These are phyloP conservation scores for Steatornis caripensis DNA, from an alignment of 2,113 vertebrate genomes.

Conservation along the genomic window DNA sequence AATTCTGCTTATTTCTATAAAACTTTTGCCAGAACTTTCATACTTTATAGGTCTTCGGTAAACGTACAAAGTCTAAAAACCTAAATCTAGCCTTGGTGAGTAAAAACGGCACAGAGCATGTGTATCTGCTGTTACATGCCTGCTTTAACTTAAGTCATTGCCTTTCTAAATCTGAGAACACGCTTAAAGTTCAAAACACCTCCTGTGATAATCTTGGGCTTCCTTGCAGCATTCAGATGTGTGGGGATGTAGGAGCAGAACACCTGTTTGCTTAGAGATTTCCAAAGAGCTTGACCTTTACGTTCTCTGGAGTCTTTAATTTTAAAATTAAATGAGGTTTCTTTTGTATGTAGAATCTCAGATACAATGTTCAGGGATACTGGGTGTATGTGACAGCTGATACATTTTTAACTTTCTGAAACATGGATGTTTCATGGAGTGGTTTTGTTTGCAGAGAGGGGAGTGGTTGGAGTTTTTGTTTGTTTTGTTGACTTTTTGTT, in stretches of 20 bases:
- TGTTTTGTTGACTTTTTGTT: background rate
- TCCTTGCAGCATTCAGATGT: background rate
- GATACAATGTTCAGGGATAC: background rate
- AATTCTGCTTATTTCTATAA: background rate
- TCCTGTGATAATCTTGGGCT: background rate
- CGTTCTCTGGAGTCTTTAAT: background rate
- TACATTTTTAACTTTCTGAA: background rate
- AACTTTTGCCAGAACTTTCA: background rate
- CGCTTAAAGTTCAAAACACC: background rate
- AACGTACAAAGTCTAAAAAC: background rate
- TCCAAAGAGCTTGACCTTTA: background rate
- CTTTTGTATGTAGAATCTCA: background rate
- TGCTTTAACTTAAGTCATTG: background rate
- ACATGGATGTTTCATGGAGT: accelerated
- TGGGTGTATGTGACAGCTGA: accelerated
- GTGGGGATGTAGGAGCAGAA: background rate
- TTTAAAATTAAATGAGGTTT: background rate
- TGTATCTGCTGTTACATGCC: background rate
- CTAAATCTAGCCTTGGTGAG: background rate
- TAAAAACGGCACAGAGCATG: background rate
- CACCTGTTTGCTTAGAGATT: background rate
- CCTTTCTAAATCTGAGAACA: background rate
- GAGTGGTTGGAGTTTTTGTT: background rate
- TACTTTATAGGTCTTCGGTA: background rate
- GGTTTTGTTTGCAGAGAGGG: background rate